Evolutionary conservation across 2,888 invertebrate species (phyloP).

Genomic region (Adelognathus sp.): DNA sequence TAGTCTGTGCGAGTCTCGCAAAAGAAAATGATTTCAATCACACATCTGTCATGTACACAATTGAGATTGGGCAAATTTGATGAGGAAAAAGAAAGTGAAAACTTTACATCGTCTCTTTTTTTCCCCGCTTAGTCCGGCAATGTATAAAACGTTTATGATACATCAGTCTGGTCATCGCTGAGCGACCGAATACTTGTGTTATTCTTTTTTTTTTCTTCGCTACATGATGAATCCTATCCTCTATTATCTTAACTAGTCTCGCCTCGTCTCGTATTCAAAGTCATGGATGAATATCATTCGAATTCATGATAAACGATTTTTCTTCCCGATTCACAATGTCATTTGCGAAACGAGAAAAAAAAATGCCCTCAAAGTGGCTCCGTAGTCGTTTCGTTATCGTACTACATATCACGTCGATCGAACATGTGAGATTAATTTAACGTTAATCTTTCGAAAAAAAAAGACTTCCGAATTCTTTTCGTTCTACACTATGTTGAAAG

Average conservation of each 20-base stretch:
- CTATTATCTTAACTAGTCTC: slow-evolving; percentile 14
- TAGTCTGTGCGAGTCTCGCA: not conserved
- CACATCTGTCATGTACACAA: slow-evolving; percentile 71
- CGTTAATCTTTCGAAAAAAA: too few relatives aligned
- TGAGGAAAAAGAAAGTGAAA: slow-evolving; percentile 5
- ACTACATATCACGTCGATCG: too few relatives aligned
- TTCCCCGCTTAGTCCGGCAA: slow-evolving; percentile 73
- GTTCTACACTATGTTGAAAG: too few relatives aligned
- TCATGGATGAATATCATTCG: not conserved
- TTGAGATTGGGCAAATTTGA: slow-evolving; percentile 65
- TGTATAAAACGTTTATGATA: slow-evolving; percentile 78
- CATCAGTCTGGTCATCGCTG: slow-evolving; percentile 77
- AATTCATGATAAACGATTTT: not conserved
- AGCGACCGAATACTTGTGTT: slow-evolving; percentile 72
- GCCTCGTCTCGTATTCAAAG: not conserved
- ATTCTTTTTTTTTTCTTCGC: too few relatives aligned
- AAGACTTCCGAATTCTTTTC: too few relatives aligned
- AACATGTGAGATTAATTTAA: too few relatives aligned
- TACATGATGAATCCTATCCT: slow-evolving; percentile 41
- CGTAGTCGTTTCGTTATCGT: too few relatives aligned
- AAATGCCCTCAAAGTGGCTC: not conserved
- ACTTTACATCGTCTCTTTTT: slow-evolving; percentile 24
- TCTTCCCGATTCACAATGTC: not conserved
- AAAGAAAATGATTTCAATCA: slow-evolving; percentile 58
- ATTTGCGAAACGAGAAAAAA: too few relatives aligned